Percentiles rank a stretch among this genome's conserved stretches.
These are phyloP conservation scores for Catostomus latipinnis DNA, from an alignment of 2,797 vertebrate species.

Conservation along the genomic window DNA sequence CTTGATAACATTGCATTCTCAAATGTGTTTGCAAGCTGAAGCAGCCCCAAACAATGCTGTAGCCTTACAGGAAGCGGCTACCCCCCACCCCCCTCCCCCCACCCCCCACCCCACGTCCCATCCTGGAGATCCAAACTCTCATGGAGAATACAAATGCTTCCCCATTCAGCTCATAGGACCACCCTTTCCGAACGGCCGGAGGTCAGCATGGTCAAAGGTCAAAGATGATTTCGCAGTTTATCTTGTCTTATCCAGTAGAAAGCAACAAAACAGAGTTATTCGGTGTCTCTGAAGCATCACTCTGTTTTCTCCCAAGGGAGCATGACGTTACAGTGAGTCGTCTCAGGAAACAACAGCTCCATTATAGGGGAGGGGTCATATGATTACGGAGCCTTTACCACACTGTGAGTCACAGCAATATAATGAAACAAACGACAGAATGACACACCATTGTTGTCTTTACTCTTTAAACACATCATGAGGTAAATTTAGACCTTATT, in stretches of 20 bases:
- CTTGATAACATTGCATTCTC: not conserved
- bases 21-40: constrained; percentile 13
- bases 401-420: constrained; percentile 52
- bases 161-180: constrained; percentile 41
- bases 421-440: not conserved
- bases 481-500: not conserved
- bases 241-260: constrained; percentile 13
- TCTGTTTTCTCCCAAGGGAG: constrained; percentile 7
- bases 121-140: constrained; percentile 28
- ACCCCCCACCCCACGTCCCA: constrained; percentile 28
- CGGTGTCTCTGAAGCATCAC: constrained; percentile 3
- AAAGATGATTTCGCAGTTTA: constrained; percentile 17
- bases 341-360: constrained; percentile 54
- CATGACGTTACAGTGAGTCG: constrained; percentile 35
- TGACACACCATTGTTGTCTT: not conserved
- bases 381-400: constrained; percentile 41
- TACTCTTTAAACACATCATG: not conserved
- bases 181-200: constrained; percentile 19
- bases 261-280: constrained; percentile 10
- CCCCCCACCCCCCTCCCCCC: constrained; percentile 23
- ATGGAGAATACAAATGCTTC: constrained; percentile 56
- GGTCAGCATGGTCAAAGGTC: constrained; percentile 40
- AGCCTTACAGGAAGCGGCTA: constrained; percentile 50
- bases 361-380: constrained; percentile 59
- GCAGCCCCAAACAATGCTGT: constrained; percentile 40